Base-by-base conservation (phyloP, 2,797 vertebrate genomes). In the Sphaeramia orbicularis region DNA sequence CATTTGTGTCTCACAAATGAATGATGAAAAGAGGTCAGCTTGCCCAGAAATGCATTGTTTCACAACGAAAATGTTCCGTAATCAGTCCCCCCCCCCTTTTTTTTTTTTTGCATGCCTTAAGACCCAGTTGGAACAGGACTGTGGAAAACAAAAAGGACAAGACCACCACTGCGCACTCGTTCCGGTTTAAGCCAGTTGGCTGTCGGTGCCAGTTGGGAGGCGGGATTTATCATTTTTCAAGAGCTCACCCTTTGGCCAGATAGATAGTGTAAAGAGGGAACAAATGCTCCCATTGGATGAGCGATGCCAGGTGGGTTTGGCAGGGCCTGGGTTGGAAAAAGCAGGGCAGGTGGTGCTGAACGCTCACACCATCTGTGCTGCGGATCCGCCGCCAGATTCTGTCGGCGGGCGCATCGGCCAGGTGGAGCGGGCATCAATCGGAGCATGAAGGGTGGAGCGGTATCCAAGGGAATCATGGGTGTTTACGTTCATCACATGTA, bases 401-500 rank as follows among this genome's bases (percentile, higher is more conserved):
- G 50, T 73, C 49, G 73, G 47, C 18, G 45, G 72, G 79, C 32
- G 36, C 61, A 61, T 81, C 65, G 67, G 78, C 66, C 86, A 89
- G 76, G 77, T 82, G 85, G 86, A 85, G 76, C 74, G 63, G 77
- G 78, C 83, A 64, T 83, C 86, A 74, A 76, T 80, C 72, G 54
- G 79, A 89, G 89, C 92, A 54, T 90, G 86, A 91, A 92, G 89
- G 88, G 84, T 87, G 81, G 81, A 76, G 72, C 55, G 32, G 74
- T 72, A 75, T 81, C 85, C 78, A 50, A 45, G 52, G 56, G 30
- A 62, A 61, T 21, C 72, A 61, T 68, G 65, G 54, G 49, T 54
- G 67, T 54, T 44, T 50, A 24, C 6, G n/a, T 45, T 38, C 54
- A 30, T 68, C 21, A 1, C 64, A 16, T 56, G 42, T 21, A 35